Base-by-base conservation (phyloP, 2,888 invertebrate genomes). In the Resseliella maxima region DNA sequence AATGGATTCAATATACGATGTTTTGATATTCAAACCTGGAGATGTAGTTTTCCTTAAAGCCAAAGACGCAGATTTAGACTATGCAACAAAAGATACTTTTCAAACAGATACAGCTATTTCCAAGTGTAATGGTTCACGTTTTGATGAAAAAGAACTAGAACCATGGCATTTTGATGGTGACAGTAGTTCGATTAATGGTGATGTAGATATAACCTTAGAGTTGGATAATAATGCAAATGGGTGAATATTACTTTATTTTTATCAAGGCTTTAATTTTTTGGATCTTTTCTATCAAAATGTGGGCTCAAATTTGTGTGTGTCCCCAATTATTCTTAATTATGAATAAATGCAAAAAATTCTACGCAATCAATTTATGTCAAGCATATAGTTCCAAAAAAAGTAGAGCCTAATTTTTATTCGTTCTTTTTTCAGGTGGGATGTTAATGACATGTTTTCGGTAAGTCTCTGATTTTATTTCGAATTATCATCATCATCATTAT, bases 41-140 rank as follows among this genome's bases (percentile, higher is more conserved):
- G 97, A 97, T 92, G 95, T 98, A 90, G 95, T 97, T 88, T 94
- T 94, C 89, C 94, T 98, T 90, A 93, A 94, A 88, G 96, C 96
- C 85, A 94, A 93, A 90, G 96, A 97, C 92, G 95, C 97, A 45
- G 98, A 98, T 91, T 92, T 97, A 88, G 96, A 97, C 89, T 97
- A 95, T 92, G 97, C 97, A 87, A 95, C 95, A 50, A 95, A 95
- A 90, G 97, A 97, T 92, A 94, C 95, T 86, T 97, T 97, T 91
- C 95, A 95, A 91, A 98, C 97, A 21, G 98, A 98, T 90, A 94
- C 95, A 88, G 96, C 96, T 88, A 98, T 98, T 89, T 96, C 95
- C 90, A 95, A 96, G 91, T 95, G 95, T 90, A 97, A 97, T 92
- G 96, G 96, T 92, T 81, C 89, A 72, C 90, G 90, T 45, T 88